phyloP scores from a whole-genome alignment of 1,140 invertebrate species.

The Ips typographus region DNA sequence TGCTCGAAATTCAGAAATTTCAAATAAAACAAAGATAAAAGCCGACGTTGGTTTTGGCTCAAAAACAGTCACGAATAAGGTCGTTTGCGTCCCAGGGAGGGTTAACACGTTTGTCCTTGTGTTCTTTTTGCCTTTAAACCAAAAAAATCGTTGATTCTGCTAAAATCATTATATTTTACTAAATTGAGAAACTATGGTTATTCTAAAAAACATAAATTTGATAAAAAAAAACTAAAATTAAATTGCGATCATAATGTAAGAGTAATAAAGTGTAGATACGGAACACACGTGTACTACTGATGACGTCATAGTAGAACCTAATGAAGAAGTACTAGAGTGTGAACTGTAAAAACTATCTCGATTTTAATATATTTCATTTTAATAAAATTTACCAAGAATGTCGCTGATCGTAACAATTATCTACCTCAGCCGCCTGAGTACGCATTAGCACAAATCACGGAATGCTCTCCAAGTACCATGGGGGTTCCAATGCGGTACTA shows the following conservation, averaged over 20 bases:
- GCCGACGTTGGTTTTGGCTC: background rate
- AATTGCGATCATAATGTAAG: no score
- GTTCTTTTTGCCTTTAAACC: no score
- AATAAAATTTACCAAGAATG: slow-evolving; percentile 25
- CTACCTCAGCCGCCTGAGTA: slow-evolving; percentile 17
- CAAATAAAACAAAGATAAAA: background rate
- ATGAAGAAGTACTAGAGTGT: slow-evolving; percentile 15
- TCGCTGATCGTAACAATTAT: slow-evolving; percentile 19
- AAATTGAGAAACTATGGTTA: no score
- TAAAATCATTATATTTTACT: no score
- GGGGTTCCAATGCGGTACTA: slow-evolving; percentile 11
- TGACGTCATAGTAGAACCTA: slow-evolving; percentile 7
- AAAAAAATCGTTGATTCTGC: no score
- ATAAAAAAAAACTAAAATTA: no score
- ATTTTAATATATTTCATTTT: slow-evolving; percentile 18
- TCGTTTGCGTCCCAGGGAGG: no score
- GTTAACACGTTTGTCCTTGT: no score
- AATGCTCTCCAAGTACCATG: slow-evolving; percentile 15
- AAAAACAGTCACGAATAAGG: background rate
- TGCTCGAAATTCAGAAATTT: background rate
- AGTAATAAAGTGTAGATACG: no score
- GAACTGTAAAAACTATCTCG: background rate
- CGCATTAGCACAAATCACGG: slow-evolving; percentile 23
- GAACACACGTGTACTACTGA: background rate
- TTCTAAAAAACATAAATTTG: no score